Evolutionary conservation across 2,797 vertebrate genomes (phyloP).

Genomic region (Linurgus olivaceus): DNA sequence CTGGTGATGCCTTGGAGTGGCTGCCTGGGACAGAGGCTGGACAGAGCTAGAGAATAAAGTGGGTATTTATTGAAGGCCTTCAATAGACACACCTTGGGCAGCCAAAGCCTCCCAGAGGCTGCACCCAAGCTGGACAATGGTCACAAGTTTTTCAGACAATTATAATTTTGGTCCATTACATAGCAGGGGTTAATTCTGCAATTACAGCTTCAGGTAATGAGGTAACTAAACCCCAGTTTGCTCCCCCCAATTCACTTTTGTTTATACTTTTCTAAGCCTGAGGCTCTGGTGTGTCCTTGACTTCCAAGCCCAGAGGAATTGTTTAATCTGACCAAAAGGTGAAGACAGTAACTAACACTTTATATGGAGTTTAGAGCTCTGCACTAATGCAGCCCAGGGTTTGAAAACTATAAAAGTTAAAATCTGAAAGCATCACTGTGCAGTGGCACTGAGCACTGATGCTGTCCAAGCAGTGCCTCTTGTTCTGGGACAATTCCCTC

Average conservation of each 20-base stretch:
- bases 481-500: neutral
- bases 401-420: no score
- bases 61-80: neutral
- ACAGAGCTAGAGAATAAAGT: neutral
- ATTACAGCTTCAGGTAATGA: neutral
- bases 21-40: neutral
- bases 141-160: fast-evolving
- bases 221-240: fast-evolving
- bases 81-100: fast-evolving
- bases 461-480: neutral
- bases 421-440: neutral
- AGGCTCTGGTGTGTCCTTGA: no score
- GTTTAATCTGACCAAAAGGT: neutral
- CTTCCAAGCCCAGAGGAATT: neutral
- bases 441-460: fast-evolving
- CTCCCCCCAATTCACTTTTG: no score
- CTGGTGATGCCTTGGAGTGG: no score
- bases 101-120: no score
- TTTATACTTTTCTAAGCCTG: neutral
- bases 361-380: fast-evolving
- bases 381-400: neutral
- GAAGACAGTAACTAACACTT: neutral
- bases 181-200: neutral
- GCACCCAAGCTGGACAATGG: no score
- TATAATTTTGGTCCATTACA: fast-evolving